phyloP scores from a whole-genome alignment of 1,140 invertebrate species.

The Drosophila aff. region DNA sequence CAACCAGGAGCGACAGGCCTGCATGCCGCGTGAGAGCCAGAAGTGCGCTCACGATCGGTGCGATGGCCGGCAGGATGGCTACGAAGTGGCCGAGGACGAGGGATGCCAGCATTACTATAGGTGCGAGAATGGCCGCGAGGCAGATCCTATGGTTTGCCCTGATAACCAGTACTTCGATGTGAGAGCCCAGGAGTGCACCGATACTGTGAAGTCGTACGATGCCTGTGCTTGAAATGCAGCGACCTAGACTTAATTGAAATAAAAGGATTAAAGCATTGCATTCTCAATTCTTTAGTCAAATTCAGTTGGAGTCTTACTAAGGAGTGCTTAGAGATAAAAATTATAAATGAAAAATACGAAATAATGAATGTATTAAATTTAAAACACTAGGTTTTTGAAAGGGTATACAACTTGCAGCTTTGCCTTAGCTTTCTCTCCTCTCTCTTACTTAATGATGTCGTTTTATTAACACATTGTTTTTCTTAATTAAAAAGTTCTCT shows the following conservation, averaged over 20 bases:
- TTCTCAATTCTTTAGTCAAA: neutral
- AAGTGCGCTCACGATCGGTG: slow-evolving; percentile 69
- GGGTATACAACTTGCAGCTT: neutral
- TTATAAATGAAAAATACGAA: neutral
- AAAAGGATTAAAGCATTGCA: neutral
- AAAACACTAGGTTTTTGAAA: neutral
- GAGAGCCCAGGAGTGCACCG: slow-evolving; percentile 20
- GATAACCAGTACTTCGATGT: slow-evolving; percentile 43
- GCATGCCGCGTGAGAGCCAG: slow-evolving; percentile 19
- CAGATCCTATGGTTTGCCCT: slow-evolving; percentile 9
- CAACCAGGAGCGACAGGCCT: slow-evolving; percentile 45
- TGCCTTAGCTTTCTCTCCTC: neutral
- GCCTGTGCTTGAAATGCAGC: slow-evolving; percentile 19
- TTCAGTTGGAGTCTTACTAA: too few species aligned
- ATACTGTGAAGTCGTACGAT: slow-evolving; percentile 12
- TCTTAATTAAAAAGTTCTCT: slow-evolving; percentile 1
- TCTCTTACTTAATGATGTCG: neutral
- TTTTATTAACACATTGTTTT: neutral
- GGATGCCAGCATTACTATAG: slow-evolving; percentile 66
- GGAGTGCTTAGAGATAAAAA: too few species aligned
- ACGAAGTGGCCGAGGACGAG: slow-evolving; percentile 33
- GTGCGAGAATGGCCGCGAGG: slow-evolving; percentile 47
- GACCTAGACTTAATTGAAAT: neutral
- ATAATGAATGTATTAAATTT: neutral
- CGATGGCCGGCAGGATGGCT: slow-evolving; percentile 57